Conservation (phyloP, 2,797 vertebrate genomes). For the Lophius americanus region DNA sequence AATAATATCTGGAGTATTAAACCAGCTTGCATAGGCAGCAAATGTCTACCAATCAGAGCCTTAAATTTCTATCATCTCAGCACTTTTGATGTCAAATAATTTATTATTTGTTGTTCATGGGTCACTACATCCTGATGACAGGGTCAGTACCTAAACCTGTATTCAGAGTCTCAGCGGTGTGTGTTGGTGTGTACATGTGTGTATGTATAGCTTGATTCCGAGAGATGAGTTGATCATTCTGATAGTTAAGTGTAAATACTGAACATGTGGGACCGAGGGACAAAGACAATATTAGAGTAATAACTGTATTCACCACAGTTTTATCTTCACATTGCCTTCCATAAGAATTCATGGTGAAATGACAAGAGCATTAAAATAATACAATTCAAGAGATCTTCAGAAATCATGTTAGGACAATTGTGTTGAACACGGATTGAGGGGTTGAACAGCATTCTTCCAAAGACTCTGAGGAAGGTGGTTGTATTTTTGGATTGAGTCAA, state of each 20-base stretch:
- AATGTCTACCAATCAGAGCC: conserved; percentile 22
- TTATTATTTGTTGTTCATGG: conserved; percentile 52
- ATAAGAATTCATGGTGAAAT: no score
- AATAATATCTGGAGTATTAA: conserved; percentile 6
- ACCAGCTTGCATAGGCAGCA: conserved; percentile 30
- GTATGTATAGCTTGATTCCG: background rate
- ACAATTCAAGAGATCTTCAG: no score
- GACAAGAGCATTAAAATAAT: no score
- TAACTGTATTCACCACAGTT: background rate
- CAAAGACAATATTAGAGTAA: background rate
- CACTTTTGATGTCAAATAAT: conserved; percentile 55
- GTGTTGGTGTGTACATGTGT: conserved; percentile 1
- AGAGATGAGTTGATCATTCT: conserved; percentile 11
- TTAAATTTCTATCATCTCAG: conserved; percentile 50
- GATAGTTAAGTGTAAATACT: conserved; percentile 30
- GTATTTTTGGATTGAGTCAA: no score
- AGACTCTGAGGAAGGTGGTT: no score
- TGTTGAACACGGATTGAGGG: no score
- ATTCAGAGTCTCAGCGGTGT: conserved; percentile 18
- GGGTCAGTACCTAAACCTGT: conserved; percentile 45
- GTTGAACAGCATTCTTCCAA: no score
- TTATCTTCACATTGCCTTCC: background rate
- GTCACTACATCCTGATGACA: conserved; percentile 55
- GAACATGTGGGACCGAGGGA: conserved; percentile 6
- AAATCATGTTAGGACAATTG: no score